Evolutionary conservation across 2,113 vertebrate species (phyloP).

Genomic region (Campylomormyrus tamandua): DNA sequence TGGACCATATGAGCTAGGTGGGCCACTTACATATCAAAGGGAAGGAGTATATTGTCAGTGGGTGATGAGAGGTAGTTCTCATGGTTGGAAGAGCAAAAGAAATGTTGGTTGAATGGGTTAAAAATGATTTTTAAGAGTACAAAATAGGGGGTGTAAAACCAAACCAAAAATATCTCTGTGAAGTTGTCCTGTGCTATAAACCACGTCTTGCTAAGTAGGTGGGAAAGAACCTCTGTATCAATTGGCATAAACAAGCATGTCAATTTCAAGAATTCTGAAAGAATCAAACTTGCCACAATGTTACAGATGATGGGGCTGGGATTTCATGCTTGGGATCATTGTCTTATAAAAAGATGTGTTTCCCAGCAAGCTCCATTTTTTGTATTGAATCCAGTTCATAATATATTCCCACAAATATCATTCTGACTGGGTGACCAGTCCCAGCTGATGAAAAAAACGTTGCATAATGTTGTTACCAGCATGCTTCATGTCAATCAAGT

Average conservation of each 20-base stretch:
- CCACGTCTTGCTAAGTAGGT: neutral
- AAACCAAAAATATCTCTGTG: neutral
- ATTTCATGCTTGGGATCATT: neutral
- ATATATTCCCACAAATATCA: neutral
- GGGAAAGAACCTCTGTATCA: neutral
- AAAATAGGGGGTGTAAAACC: neutral
- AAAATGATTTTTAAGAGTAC: neutral
- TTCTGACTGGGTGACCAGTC: neutral
- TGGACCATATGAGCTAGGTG: too few species aligned
- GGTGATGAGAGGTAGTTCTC: too few species aligned
- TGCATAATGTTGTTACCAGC: neutral
- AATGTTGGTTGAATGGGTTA: too few species aligned
- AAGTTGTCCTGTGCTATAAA: neutral
- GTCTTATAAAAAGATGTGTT: neutral
- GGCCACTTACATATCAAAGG: too few species aligned
- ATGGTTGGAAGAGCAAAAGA: too few species aligned
- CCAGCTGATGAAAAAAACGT: neutral
- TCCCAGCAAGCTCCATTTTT: neutral
- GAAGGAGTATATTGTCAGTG: too few species aligned
- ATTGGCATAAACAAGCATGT: neutral
- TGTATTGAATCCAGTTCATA: neutral
- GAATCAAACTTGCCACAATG: neutral
- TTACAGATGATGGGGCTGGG: neutral
- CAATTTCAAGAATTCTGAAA: neutral
- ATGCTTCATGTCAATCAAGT: neutral